These are phyloP conservation scores for Cryptophagus acutangulus DNA, from an alignment of 2,888 invertebrate species.

Conservation along the genomic window DNA sequence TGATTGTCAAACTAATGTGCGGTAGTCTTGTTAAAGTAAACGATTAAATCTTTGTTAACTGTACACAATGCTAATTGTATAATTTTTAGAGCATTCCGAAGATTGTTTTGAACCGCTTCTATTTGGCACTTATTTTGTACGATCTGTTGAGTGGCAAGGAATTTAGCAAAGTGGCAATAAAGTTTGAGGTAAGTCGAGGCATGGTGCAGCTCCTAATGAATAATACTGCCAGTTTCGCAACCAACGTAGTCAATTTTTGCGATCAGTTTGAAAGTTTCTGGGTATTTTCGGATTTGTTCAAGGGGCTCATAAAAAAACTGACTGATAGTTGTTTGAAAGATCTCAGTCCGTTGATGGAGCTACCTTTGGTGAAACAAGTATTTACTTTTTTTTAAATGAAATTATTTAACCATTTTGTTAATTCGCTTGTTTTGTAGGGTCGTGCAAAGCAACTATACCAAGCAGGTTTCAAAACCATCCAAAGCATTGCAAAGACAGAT, in stretches of 20 bases:
- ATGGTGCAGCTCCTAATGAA: slow-evolving; percentile 72
- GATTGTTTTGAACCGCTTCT: slow-evolving; percentile 70
- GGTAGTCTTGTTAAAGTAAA: no score
- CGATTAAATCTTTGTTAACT: no score
- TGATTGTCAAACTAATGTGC: no score
- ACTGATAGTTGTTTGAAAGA: slow-evolving; percentile 78
- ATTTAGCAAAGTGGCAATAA: slow-evolving; percentile 63
- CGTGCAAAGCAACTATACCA: slow-evolving; percentile 78
- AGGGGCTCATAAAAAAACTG: slow-evolving; percentile 67
- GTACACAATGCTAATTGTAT: no score
- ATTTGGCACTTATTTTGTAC: slow-evolving; percentile 77
- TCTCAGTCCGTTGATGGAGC: slow-evolving; percentile 75
- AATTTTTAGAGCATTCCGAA: slow-evolving; percentile 55
- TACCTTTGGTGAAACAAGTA: slow-evolving; percentile 85
- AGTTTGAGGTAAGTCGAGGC: slow-evolving; percentile 68
- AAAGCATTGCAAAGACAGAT: slow-evolving; percentile 69
- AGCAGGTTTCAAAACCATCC: slow-evolving; percentile 75
- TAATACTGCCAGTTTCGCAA: slow-evolving; percentile 66
- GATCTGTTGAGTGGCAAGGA: slow-evolving; percentile 69
- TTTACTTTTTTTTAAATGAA: no score
- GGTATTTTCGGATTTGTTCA: slow-evolving; percentile 73
- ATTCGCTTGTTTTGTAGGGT: slow-evolving; percentile 54
- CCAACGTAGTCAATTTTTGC: slow-evolving; percentile 74
- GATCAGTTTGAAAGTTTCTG: slow-evolving; percentile 76
- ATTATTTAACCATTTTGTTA: no score